Percentiles rank a stretch among this genome's conserved stretches.
phyloP scores from a whole-genome alignment of 2,888 invertebrate genomes.

The Anaspis maculata region DNA sequence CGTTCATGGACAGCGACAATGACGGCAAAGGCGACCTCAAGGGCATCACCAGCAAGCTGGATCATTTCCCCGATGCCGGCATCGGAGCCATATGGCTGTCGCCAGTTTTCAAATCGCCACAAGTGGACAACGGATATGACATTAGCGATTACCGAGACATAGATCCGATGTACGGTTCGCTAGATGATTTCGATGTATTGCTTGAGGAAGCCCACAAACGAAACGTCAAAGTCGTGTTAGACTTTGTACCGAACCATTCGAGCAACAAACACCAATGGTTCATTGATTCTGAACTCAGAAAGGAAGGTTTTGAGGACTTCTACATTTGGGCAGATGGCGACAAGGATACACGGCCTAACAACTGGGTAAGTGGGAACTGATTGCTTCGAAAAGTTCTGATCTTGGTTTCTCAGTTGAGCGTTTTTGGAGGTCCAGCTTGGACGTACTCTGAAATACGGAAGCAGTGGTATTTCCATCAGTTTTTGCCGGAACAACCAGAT shows the following conservation, averaged over 20 bases:
- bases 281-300: constrained; percentile 51
- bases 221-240: constrained; percentile 45
- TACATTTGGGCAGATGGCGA: constrained; percentile 62
- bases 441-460: constrained; percentile 54
- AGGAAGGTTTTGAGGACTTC: constrained; percentile 59
- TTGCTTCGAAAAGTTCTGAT: too few relatives aligned
- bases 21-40: constrained; percentile 83
- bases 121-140: constrained; percentile 84
- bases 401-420: constrained; percentile 22
- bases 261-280: constrained; percentile 81
- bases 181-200: constrained; percentile 60
- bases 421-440: constrained; percentile 33
- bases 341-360: constrained; percentile 49
- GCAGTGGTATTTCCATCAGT: constrained; percentile 77
- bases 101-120: constrained; percentile 75
- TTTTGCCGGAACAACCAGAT: constrained; percentile 67
- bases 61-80: constrained; percentile 48
- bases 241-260: constrained; percentile 52
- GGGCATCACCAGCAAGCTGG: constrained; percentile 46
- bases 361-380: constrained; percentile 60
- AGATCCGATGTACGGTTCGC: constrained; percentile 63
- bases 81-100: constrained; percentile 76
- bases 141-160: constrained; percentile 69
- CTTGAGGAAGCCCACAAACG: constrained; percentile 48
- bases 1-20: constrained; percentile 74